phyloP scores from a whole-genome alignment of 1,140 invertebrate genomes.

The Ridgeia piscesae region DNA sequence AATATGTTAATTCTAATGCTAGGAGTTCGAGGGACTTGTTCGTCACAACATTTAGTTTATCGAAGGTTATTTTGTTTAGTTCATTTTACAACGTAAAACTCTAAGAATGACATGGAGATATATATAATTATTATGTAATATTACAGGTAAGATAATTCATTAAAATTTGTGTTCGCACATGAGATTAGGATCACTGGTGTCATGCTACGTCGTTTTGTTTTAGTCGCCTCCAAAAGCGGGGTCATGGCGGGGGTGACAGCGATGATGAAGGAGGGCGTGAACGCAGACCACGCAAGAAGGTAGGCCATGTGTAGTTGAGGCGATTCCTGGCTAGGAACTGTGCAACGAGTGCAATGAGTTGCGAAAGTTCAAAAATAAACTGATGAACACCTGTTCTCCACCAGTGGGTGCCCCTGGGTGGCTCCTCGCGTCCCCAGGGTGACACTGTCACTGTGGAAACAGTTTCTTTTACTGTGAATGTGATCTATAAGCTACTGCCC shows the following conservation, averaged over 20 bases:
- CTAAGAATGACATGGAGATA: background rate
- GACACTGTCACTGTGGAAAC: too few species aligned
- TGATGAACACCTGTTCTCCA: too few species aligned
- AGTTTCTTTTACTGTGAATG: too few species aligned
- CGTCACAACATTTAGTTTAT: background rate
- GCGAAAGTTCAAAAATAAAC: too few species aligned
- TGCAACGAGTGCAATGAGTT: too few species aligned
- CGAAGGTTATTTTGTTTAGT: background rate
- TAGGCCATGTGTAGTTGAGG: background rate
- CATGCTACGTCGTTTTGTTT: slow-evolving; percentile 27
- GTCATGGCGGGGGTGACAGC: slow-evolving; percentile 32
- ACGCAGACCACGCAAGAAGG: slow-evolving; percentile 21
- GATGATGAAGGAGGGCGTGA: slow-evolving; percentile 23
- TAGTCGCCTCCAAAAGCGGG: background rate
- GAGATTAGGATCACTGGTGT: background rate
- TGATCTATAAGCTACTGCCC: too few species aligned
- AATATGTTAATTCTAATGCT: background rate
- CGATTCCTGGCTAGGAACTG: background rate
- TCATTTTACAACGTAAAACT: background rate
- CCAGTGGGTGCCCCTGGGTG: too few species aligned
- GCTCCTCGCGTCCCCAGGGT: too few species aligned
- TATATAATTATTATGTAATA: background rate
- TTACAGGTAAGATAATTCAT: too few species aligned
- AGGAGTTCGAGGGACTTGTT: background rate
- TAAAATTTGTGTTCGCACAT: too few species aligned